Base-by-base conservation (phyloP, 2,797 vertebrate species). In the Cheracebus regulus region DNA sequence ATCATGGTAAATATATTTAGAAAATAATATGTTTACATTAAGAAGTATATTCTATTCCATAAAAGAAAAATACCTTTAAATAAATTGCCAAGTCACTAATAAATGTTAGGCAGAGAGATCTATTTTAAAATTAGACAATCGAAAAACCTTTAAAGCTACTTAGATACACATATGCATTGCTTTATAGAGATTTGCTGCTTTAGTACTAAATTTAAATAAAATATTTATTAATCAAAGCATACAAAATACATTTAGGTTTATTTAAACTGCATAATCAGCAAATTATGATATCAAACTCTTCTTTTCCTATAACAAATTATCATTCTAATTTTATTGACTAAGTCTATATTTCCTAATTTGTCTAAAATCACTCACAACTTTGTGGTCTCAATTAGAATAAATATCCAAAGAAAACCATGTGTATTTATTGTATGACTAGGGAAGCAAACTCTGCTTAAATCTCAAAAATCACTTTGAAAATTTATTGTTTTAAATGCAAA, bases 161-260 rank as follows among this genome's bases (percentile, higher is more conserved):
- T 75, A 70, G 10, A 87, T 72, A 83, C 5, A 44, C n/a, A 46
- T 58, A 81, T 6, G 4, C 28, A 61, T 48, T 88, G 22, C 55
- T 88, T 88, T 70, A 64, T 44, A 88, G 30, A 87, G 26, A 81
- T 52, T 26, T 78, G 39, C 52, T 85, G 33, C 26, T 78, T 88
- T 76, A 72, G 93, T 72, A 95, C 82, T 92, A 96, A 88, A 95
- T 52, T 90, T 89, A 80, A 81, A 76, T 41, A 86, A 70, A 75
- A 90, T 86, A 80, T 57, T 80, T 88, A 88, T 41, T 24, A 81
- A 72, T 84, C 30, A 81, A 95, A 93, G 82, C 46, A 55, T 20
- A 72, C 33, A 89, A 70, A 92, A 67, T 46, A 55, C 20, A 79
- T 46, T n/a, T 50, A 79, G 6, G 5, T 3, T 90, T 96, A n/a